Conservation (phyloP, 2,888 invertebrate genomes). For the Monopis laevigella region DNA sequence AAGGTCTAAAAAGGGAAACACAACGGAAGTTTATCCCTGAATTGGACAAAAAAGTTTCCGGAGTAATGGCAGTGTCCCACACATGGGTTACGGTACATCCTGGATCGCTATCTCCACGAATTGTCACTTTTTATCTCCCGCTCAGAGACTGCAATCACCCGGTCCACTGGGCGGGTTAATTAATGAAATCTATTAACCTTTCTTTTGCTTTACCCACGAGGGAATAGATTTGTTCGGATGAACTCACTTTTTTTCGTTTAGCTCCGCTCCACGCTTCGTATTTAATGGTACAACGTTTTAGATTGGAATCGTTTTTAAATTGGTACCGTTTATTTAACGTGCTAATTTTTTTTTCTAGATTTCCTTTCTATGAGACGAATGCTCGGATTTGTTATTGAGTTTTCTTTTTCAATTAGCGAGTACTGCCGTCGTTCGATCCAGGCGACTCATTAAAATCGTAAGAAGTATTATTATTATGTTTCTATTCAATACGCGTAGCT, state of each 20-base stretch:
- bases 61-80: conserved; percentile 1
- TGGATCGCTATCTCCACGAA: conserved; percentile 39
- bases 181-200: conserved; percentile 67
- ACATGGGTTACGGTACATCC: conserved; percentile 3
- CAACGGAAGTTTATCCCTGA: not conserved
- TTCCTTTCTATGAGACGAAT: too few relatives aligned
- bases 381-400: too few relatives aligned
- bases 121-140: conserved; percentile 50
- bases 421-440: too few relatives aligned
- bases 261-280: conserved; percentile 2
- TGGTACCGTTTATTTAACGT: conserved; percentile 8
- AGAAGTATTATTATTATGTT: too few relatives aligned
- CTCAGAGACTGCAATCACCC: conserved; percentile 54
- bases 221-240: conserved; percentile 22
- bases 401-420: too few relatives aligned
- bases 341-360: conserved; percentile 1
- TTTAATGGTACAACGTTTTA: conserved; percentile 11
- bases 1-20: too few relatives aligned
- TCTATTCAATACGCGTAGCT: too few relatives aligned
- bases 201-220: conserved; percentile 35
- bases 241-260: conserved; percentile 3
- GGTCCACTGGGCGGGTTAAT: conserved; percentile 65
- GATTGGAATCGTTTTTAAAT: conserved; percentile 10
- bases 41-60: not conserved
- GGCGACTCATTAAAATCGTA: too few relatives aligned